Evolutionary conservation across 1,140 invertebrate genomes (phyloP), one percentile per base, ranked within the genome.

Genomic region (Danaus plexippus): DNA sequence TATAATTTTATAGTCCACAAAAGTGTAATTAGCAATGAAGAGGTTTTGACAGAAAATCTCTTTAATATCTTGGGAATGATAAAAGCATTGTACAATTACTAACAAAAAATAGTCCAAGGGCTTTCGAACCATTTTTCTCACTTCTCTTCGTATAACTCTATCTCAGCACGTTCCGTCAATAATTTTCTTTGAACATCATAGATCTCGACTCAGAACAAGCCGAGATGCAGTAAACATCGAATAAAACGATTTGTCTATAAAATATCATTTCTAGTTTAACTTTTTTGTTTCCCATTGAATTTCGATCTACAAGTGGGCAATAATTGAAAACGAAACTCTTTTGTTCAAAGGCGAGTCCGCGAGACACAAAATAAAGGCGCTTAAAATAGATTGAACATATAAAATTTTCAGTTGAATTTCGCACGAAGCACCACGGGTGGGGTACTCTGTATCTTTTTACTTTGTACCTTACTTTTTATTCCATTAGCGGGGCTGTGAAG

Each of bases 401-500:
- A 87, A 87, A 87, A 87, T 83, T 87, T 87, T 87, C 82, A 87
- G 84, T 87, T 61, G 73, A 81, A 84, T 83, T 87, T 84, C 79
- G 79, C 75, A 81, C 71, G 79, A 78, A 80, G 72, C 75, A 68
- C 69, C 76, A 73, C 71, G 68, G 69, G 80, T 80, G 83, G 76
- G 81, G 69, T 69, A 64, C 76, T 76, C 75, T 83, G 79, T 81
- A 85, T 85, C 80, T 85, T 87, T 85, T 85, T 87, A 85, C 80
- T 85, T 81, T 85, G 84, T 81, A 85, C 80, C 84, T 87, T 84
- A 85, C 84, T 87, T 87, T 87, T 87, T 87, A 85, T 87, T 87
- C 84, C 82, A 87, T 87, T 87, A 87, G 78, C 72, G 75, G 67
- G 74, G 73, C 69, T 84, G 79, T 81, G 80, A 73, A 72, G 73